phyloP scores from a whole-genome alignment of 2,113 vertebrate genomes.

The Rhegmatorhina hoffmannsi region DNA sequence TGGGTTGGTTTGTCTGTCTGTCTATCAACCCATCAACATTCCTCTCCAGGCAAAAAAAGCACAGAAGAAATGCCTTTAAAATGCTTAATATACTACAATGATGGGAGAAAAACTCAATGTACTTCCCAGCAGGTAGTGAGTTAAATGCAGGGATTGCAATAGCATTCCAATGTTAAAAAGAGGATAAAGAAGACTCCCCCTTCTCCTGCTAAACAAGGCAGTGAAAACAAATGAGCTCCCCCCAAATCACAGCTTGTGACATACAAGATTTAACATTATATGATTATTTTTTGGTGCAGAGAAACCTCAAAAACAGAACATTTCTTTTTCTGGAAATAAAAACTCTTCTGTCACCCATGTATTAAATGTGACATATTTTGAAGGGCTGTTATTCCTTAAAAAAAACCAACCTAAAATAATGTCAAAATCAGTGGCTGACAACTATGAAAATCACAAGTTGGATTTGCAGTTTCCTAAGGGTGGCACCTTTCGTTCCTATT shows the following conservation, averaged over 20 bases:
- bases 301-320: neutral
- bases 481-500: neutral
- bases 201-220: neutral
- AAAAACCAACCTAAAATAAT: constrained; percentile 32
- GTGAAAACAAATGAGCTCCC: constrained; percentile 15
- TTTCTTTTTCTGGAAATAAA: constrained; percentile 6
- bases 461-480: neutral
- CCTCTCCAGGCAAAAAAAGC: neutral
- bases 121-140: neutral
- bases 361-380: constrained; percentile 38
- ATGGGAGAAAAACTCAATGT: fast-evolving
- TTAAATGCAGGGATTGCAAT: constrained; percentile 13
- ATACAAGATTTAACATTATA: neutral
- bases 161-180: neutral
- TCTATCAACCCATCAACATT: neutral
- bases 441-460: neutral
- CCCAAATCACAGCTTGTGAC: neutral
- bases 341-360: neutral
- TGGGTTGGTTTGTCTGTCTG: neutral
- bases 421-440: constrained; percentile 15
- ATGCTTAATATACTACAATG: neutral
- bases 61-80: neutral
- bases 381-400: constrained; percentile 37
- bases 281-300: neutral
- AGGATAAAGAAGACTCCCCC: neutral